A percentile compares a stretch with the other conserved stretches of the same genome.
Evolutionary conservation across 2,113 vertebrate species (phyloP).

Genomic region (Chloroceryle aenea): DNA sequence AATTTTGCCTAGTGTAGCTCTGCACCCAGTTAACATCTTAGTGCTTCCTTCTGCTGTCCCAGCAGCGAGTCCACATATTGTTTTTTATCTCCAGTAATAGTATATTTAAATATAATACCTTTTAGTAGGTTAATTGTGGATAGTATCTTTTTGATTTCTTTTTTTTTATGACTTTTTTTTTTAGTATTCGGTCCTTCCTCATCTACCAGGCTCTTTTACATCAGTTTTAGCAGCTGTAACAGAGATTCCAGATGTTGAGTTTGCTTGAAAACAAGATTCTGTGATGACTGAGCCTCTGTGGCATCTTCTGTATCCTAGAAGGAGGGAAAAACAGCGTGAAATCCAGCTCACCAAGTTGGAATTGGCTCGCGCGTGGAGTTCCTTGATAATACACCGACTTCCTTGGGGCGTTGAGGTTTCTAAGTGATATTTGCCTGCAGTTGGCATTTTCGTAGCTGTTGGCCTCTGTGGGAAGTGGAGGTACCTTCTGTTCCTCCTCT

Average conservation of each 20-base stretch:
- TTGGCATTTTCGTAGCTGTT: neutral
- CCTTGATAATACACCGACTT: neutral
- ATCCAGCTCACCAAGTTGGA: neutral
- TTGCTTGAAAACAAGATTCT: neutral
- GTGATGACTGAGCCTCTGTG: neutral
- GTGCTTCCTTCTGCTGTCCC: neutral
- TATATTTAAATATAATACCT: neutral
- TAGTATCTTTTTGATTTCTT: neutral
- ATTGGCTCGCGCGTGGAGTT: neutral
- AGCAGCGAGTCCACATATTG: fast-evolving
- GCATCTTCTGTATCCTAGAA: neutral
- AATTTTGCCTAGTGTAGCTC: neutral
- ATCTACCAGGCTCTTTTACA: neutral
- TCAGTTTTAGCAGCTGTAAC: neutral
- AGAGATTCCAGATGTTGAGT: neutral
- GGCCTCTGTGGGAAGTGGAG: neutral
- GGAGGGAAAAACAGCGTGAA: neutral
- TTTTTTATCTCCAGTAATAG: neutral
- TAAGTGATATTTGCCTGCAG: neutral
- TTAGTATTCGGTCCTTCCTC: neutral
- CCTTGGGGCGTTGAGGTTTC: neutral
- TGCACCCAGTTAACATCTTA: neutral
- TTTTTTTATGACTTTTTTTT: neutral
- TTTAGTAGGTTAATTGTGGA: neutral
- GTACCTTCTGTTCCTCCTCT: neutral